phyloP scores from a whole-genome alignment of 2,113 vertebrate genomes.

The Hucho hucho region DNA sequence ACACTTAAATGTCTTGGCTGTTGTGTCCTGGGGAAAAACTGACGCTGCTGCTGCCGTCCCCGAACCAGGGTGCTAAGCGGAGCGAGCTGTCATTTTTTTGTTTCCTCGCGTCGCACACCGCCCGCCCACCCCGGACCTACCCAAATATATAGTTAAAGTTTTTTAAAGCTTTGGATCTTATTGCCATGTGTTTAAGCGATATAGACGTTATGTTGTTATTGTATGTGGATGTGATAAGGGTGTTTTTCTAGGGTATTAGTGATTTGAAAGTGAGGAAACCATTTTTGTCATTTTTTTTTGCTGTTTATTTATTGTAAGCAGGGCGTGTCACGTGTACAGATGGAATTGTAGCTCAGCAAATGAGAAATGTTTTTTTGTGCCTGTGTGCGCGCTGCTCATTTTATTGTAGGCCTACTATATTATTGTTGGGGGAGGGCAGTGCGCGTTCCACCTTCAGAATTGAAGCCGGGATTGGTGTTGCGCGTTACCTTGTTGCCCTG shows the following conservation, averaged over 20 bases:
- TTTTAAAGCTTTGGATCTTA: not conserved
- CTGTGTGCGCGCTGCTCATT: slow-evolving; percentile 53
- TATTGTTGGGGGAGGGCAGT: slow-evolving; percentile 47
- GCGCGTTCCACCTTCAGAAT: slow-evolving; percentile 64
- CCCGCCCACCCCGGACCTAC: slow-evolving; percentile 51
- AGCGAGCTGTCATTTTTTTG: slow-evolving; percentile 61
- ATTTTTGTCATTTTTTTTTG: slow-evolving; percentile 40
- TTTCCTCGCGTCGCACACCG: slow-evolving; percentile 29
- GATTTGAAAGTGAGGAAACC: not conserved
- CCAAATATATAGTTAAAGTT: slow-evolving; percentile 45
- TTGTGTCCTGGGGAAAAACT: slow-evolving; percentile 28
- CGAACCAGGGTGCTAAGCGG: not conserved
- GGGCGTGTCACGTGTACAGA: slow-evolving; percentile 68
- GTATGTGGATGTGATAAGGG: not conserved
- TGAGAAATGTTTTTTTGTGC: slow-evolving; percentile 46
- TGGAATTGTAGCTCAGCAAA: slow-evolving; percentile 66
- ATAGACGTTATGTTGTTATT: not conserved
- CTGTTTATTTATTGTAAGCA: slow-evolving; percentile 79
- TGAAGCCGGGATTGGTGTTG: slow-evolving; percentile 34
- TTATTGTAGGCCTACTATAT: slow-evolving; percentile 34
- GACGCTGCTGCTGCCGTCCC: not conserved
- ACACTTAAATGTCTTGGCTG: slow-evolving; percentile 16
- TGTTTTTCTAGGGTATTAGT: not conserved
- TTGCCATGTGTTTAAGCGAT: not conserved
- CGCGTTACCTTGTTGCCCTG: slow-evolving; percentile 44